Evolutionary conservation across 1,140 invertebrate species (phyloP), one percentile per base, ranked within the genome.

Genomic region (Papilio polytes): DNA sequence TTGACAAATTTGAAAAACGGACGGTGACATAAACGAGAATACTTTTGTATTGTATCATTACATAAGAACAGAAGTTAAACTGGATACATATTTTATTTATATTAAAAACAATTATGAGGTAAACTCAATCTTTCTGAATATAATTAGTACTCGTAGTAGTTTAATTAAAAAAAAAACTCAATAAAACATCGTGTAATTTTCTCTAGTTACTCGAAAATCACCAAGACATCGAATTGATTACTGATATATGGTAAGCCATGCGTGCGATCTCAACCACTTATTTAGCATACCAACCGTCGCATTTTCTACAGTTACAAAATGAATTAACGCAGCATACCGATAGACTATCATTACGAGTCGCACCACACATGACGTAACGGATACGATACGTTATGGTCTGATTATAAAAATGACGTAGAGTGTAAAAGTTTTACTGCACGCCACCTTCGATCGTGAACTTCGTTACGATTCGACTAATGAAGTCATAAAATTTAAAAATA

Each of bases 281-380:
- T 22, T 63, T 26, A 63, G 22, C 22, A 63, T 63, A 26, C 56
- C 53, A 56, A 63, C 2, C 20, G 59, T 63, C 22, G 22, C 22
- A 59, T 59, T 26, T 63, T 63, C 22, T 26, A 63, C 59, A 63
- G 59, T 26, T 63, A 63, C 22, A n/a, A 63, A 63, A 63, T 22
- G 59, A 63, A 63, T 63, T 63, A 26, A 63, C 59, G 3, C 59
- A 26, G 20, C 59, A 63, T 26, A 26, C 59, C 59, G 59, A 63
- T 59, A 9, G 56, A 59, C 56, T 59, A 12, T 59, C 56, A 59
- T 59, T 59, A 20, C 56, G 20, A 22, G 56, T 20, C 56, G 9
- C 56, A 22, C 59, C 15, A 63, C 22, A 63, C 59, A 63, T 26
- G 9, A 63, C 59, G 59, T 63, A 63, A 26, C 59, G 59, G 59